Evolutionary conservation across 2,888 invertebrate species (phyloP).

Genomic region (Cataglyphis cursor): DNA sequence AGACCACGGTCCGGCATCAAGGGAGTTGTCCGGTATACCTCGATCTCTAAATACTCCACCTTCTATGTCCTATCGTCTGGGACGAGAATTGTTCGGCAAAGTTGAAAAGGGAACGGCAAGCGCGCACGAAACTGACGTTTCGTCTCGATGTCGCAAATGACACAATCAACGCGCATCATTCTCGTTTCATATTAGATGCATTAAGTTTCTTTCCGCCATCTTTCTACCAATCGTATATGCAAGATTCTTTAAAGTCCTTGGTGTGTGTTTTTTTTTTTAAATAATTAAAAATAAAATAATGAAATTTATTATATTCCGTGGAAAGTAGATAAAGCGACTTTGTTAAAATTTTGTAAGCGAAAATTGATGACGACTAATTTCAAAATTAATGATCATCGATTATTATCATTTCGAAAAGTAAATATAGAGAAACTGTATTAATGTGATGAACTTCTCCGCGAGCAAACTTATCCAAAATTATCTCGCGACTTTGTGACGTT

Average conservation of each 20-base stretch:
- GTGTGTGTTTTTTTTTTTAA: not conserved
- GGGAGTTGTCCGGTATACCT: slow-evolving; percentile 79
- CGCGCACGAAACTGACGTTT: slow-evolving; percentile 26
- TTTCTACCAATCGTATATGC: not conserved
- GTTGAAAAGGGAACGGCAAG: slow-evolving; percentile 42
- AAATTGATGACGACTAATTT: not conserved
- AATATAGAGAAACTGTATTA: slow-evolving; percentile 34
- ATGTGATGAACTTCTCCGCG: slow-evolving; percentile 10
- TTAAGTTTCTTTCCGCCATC: not conserved
- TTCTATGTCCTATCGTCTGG: slow-evolving; percentile 58
- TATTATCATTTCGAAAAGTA: slow-evolving; percentile 49
- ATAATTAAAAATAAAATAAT: slow-evolving; percentile 14
- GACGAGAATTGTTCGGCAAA: slow-evolving; percentile 57
- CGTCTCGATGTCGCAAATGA: slow-evolving; percentile 29
- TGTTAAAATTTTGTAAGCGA: not conserved
- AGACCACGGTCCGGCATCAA: slow-evolving; percentile 79
- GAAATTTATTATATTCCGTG: not conserved
- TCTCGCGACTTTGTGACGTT: slow-evolving; percentile 47
- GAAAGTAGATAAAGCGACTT: not conserved
- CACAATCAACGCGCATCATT: not conserved
- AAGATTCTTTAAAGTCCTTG: not conserved
- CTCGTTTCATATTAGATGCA: not conserved
- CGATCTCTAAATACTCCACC: slow-evolving; percentile 76
- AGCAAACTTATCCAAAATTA: slow-evolving; percentile 47
- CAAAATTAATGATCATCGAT: not conserved